A percentile compares a stretch with the other conserved stretches of the same genome.
Evolutionary conservation across 2,113 vertebrate species (phyloP).

Genomic region (Psettodes erumei): DNA sequence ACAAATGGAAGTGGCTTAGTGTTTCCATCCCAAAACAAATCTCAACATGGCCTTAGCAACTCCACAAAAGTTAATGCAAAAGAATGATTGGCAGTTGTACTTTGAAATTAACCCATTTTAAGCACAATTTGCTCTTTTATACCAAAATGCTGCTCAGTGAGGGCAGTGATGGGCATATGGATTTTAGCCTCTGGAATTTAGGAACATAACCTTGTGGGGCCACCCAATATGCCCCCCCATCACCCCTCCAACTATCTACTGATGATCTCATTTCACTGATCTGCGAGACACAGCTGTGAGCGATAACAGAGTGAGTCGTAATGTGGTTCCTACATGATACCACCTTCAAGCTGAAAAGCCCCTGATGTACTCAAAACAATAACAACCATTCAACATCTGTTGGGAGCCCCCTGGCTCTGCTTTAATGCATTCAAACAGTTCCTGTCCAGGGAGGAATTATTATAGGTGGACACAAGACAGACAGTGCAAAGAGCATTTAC

Average conservation of each 20-base stretch:
- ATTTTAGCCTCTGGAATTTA: slow-evolving; percentile 45
- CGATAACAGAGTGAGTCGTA: slow-evolving; percentile 63
- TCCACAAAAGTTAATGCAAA: slow-evolving; percentile 27
- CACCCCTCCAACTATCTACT: slow-evolving; percentile 31
- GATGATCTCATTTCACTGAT: slow-evolving; percentile 50
- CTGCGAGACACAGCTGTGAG: slow-evolving; percentile 68
- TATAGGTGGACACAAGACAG: slow-evolving; percentile 51
- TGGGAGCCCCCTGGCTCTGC: slow-evolving; percentile 66
- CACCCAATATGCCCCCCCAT: slow-evolving; percentile 9
- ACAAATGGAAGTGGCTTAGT: slow-evolving; percentile 47
- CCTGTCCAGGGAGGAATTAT: slow-evolving; percentile 47
- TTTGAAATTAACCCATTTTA: slow-evolving; percentile 39
- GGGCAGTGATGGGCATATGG: slow-evolving; percentile 31
- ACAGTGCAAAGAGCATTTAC: slow-evolving; percentile 50
- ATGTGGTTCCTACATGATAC: slow-evolving; percentile 66
- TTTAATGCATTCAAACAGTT: slow-evolving; percentile 59
- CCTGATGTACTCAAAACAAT: slow-evolving; percentile 63
- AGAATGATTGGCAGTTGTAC: slow-evolving; percentile 15
- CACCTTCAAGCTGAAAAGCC: slow-evolving; percentile 70
- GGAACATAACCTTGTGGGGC: slow-evolving; percentile 28
- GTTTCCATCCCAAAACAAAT: slow-evolving; percentile 44
- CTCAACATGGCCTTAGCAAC: slow-evolving; percentile 34
- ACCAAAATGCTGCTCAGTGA: neutral
- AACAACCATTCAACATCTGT: slow-evolving; percentile 76
- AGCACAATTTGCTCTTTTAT: slow-evolving; percentile 15